phyloP scores from a whole-genome alignment of 2,113 vertebrate species.

The Alethe diademata region DNA sequence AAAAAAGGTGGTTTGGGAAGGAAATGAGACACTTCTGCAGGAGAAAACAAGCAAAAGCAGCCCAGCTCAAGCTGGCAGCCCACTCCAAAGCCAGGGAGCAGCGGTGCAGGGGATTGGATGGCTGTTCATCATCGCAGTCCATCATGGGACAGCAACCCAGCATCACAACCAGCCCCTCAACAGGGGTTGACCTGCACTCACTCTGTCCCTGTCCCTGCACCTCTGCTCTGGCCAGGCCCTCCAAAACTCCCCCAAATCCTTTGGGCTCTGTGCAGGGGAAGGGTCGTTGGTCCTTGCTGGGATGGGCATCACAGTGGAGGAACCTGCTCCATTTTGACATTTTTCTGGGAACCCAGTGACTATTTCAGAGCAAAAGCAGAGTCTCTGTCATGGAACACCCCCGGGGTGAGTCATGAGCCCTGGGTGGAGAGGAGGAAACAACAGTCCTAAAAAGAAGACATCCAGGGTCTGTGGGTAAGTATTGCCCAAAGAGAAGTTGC shows the following conservation, averaged over 20 bases:
- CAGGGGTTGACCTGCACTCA: neutral
- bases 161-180: fast-evolving
- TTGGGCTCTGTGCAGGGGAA: neutral
- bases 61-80: neutral
- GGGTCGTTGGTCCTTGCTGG: neutral
- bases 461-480: neutral
- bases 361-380: neutral
- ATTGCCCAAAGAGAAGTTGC: neutral
- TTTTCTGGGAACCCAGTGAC: neutral
- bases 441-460: neutral
- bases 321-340: neutral
- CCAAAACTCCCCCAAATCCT: neutral
- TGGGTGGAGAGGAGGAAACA: neutral
- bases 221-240: fast-evolving
- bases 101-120: fast-evolving
- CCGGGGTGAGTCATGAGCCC: neutral
- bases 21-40: neutral
- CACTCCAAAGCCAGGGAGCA: fast-evolving
- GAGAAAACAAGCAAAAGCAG: neutral
- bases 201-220: fast-evolving
- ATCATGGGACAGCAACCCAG: neutral
- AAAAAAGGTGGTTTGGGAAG: neutral
- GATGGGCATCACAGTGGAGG: fast-evolving
- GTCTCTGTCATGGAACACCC: neutral
- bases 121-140: neutral